These are phyloP conservation scores for Aleiodes leptofemur DNA, from an alignment of 2,888 invertebrate genomes.

Conservation along the genomic window DNA sequence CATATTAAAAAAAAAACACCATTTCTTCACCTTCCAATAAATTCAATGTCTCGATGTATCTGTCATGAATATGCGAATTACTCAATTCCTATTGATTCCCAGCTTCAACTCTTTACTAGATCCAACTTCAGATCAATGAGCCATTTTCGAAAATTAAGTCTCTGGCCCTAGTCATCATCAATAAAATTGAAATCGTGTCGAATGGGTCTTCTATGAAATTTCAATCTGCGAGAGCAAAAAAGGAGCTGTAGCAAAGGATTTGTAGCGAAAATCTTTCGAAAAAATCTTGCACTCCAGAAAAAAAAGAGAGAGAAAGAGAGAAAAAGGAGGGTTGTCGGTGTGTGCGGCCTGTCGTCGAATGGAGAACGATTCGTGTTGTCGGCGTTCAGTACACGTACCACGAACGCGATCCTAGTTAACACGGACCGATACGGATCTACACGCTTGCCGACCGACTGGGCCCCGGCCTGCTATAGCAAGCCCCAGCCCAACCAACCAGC, in stretches of 20 bases:
- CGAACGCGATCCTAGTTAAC: conserved; percentile 63
- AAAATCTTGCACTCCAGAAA: neutral
- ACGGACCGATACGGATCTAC: conserved; percentile 64
- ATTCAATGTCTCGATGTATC: no score
- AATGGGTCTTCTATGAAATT: conserved; percentile 33
- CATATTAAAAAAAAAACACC: no score
- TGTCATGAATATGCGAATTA: no score
- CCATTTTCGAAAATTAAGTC: no score
- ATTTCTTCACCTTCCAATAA: no score
- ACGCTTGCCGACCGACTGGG: conserved; percentile 46
- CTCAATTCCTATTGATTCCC: no score
- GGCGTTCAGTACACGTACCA: conserved; percentile 51
- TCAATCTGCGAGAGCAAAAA: conserved; percentile 7
- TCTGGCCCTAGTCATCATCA: no score
- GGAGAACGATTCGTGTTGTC: conserved; percentile 52
- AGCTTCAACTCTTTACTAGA: no score
- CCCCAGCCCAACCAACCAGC: no score
- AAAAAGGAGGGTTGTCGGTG: conserved; percentile 38
- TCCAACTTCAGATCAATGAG: no score
- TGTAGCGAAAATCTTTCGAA: neutral
- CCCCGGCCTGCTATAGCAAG: no score
- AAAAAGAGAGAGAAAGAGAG: conserved; percentile 45
- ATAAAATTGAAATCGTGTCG: conserved; percentile 46
- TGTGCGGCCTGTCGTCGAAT: conserved; percentile 40
- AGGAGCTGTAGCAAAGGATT: neutral